A percentile compares a stretch with the other conserved stretches of the same genome.
These are phyloP conservation scores for Macropus fuliginosus DNA, from an alignment of 2,797 vertebrate species.

Conservation along the genomic window DNA sequence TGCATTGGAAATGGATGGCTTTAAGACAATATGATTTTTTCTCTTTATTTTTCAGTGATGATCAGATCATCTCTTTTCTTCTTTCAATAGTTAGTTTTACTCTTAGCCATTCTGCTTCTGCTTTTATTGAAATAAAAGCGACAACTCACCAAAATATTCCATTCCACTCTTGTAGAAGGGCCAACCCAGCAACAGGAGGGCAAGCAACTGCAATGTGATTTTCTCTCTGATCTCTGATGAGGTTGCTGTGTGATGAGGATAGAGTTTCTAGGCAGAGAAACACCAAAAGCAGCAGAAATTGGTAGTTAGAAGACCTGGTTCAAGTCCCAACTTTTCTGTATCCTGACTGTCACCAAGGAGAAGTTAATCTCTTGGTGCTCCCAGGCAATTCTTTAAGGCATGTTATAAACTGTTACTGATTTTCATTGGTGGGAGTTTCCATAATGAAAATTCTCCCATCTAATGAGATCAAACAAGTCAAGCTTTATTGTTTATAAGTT, in stretches of 20 bases:
- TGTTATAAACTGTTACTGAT: background rate
- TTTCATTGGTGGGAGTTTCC: background rate
- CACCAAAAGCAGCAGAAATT: background rate
- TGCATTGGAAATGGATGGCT: background rate
- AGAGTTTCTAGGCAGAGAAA: constrained; percentile 32
- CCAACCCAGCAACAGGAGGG: background rate
- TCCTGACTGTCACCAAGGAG: background rate
- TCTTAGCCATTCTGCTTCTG: background rate
- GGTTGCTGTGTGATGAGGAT: background rate
- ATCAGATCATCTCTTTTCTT: background rate
- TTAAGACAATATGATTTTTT: constrained; percentile 4
- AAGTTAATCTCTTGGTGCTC: background rate
- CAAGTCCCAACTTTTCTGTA: background rate
- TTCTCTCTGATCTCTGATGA: background rate
- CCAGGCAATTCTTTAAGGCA: background rate
- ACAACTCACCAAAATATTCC: background rate
- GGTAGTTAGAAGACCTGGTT: background rate
- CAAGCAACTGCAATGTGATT: background rate
- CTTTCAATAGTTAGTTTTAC: background rate
- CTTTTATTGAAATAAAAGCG: constrained; percentile 14
- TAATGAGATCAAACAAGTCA: background rate
- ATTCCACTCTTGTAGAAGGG: background rate
- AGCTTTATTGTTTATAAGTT: background rate
- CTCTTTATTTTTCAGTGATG: background rate
- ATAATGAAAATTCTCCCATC: background rate